phyloP scores from a whole-genome alignment of 2,888 invertebrate species.

The Holacanthella duospinosa region DNA sequence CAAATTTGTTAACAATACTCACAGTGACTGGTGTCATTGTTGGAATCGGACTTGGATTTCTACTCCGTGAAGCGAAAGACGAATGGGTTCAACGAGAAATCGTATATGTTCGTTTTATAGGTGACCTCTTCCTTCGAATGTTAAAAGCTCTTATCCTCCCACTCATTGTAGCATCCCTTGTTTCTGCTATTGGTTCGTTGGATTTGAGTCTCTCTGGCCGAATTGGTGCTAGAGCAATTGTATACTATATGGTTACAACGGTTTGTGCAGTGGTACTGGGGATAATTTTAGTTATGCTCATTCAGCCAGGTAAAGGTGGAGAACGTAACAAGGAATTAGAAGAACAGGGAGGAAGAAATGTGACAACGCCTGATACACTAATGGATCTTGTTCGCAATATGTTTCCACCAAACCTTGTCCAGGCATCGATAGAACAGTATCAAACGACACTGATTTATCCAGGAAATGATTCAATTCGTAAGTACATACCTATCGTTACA shows the following conservation, averaged over 20 bases:
- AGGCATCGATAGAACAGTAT: constrained; percentile 61
- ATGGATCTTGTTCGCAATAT: constrained; percentile 85
- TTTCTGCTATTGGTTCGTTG: constrained; percentile 81
- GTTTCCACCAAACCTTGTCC: constrained; percentile 81
- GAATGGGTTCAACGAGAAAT: constrained; percentile 67
- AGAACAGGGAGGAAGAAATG: constrained; percentile 45
- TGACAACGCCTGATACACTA: constrained; percentile 76
- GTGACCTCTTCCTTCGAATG: constrained; percentile 90
- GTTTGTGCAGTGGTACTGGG: constrained; percentile 79
- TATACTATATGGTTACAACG: constrained; percentile 88
- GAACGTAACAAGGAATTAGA: constrained; percentile 14
- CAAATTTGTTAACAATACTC: constrained; percentile 68
- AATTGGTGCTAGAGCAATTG: constrained; percentile 75
- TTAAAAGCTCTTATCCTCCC: constrained; percentile 90
- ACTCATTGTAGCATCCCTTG: constrained; percentile 74
- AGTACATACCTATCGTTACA: too few species aligned
- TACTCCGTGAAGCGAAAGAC: constrained; percentile 47
- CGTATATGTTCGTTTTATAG: constrained; percentile 89
- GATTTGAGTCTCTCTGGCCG: constrained; percentile 81
- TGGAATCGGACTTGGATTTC: constrained; percentile 62
- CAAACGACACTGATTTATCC: constrained; percentile 18
- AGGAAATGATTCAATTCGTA: constrained; percentile 1
- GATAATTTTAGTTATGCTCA: constrained; percentile 76
- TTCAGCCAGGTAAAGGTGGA: constrained; percentile 57
- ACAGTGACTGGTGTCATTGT: constrained; percentile 68